A percentile compares a stretch with the other conserved stretches of the same genome.
These are phyloP conservation scores for Ctenomys sociabilis DNA, from an alignment of 2,113 vertebrate genomes.

Conservation along the genomic window DNA sequence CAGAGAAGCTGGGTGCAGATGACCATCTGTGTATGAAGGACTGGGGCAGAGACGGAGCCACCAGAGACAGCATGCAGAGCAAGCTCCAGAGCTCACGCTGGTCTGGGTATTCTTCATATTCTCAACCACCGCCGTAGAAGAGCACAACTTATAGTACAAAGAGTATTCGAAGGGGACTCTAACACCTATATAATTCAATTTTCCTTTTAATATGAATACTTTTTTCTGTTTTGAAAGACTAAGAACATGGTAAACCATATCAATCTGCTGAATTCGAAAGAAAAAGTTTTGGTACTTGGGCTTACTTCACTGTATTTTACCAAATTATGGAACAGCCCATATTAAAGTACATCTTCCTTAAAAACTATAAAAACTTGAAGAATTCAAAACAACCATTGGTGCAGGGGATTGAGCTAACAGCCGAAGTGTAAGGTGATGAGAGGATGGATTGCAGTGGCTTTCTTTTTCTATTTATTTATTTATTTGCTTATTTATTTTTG, in stretches of 20 bases:
- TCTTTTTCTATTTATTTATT: too few relatives aligned
- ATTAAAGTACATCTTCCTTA: conserved; percentile 13
- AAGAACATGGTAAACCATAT: conserved; percentile 31
- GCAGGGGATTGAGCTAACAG: background rate
- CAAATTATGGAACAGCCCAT: conserved; percentile 53
- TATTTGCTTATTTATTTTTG: too few relatives aligned
- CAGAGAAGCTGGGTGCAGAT: background rate
- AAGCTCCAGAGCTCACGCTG: background rate
- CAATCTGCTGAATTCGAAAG: background rate
- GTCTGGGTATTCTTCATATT: background rate
- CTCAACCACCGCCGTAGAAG: background rate
- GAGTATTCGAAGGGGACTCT: background rate
- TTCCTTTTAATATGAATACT: background rate
- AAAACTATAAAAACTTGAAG: conserved; percentile 54
- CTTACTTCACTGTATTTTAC: conserved; percentile 51
- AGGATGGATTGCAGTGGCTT: background rate
- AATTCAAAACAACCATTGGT: background rate
- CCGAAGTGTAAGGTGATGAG: background rate
- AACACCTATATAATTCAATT: background rate
- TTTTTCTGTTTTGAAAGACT: background rate
- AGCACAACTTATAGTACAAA: background rate
- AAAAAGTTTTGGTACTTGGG: background rate
- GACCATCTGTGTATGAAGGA: background rate
- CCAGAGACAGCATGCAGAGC: background rate
- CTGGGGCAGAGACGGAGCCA: background rate